These are phyloP conservation scores for Rhincodon typus DNA, from an alignment of 2,797 vertebrate genomes.

Conservation along the genomic window DNA sequence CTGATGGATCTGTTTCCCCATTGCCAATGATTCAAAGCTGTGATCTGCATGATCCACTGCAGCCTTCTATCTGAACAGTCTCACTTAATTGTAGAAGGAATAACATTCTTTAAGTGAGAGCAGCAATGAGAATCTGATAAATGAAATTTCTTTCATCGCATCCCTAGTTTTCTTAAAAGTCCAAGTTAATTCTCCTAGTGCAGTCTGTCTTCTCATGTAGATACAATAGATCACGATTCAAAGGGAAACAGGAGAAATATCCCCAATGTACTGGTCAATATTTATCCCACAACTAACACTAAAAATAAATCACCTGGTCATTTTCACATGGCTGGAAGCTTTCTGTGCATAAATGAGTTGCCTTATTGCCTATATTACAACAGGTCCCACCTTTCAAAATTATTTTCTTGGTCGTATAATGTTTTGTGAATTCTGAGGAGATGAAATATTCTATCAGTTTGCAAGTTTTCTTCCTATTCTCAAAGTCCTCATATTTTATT, in stretches of 20 bases:
- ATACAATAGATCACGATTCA: neutral
- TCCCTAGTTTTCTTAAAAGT: neutral
- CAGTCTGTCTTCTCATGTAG: neutral
- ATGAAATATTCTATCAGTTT: neutral
- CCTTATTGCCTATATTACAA: neutral
- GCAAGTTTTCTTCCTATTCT: neutral
- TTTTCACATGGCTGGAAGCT: neutral
- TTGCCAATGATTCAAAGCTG: slow-evolving; percentile 3
- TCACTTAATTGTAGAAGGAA: neutral
- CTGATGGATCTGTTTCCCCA: neutral
- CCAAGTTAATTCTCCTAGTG: neutral
- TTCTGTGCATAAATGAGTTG: neutral
- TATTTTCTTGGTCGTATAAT: neutral
- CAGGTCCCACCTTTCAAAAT: neutral
- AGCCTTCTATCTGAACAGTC: neutral
- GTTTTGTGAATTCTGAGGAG: neutral
- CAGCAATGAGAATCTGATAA: neutral
- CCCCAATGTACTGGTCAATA: neutral
- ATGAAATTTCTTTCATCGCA: neutral
- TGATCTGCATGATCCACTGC: neutral
- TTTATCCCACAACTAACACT: neutral
- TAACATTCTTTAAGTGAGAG: neutral
- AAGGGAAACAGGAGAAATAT: neutral
- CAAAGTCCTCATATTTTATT: neutral
- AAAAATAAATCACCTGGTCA: neutral